These are phyloP conservation scores for Limanda limanda DNA, from an alignment of 2,113 vertebrate species.

Conservation along the genomic window DNA sequence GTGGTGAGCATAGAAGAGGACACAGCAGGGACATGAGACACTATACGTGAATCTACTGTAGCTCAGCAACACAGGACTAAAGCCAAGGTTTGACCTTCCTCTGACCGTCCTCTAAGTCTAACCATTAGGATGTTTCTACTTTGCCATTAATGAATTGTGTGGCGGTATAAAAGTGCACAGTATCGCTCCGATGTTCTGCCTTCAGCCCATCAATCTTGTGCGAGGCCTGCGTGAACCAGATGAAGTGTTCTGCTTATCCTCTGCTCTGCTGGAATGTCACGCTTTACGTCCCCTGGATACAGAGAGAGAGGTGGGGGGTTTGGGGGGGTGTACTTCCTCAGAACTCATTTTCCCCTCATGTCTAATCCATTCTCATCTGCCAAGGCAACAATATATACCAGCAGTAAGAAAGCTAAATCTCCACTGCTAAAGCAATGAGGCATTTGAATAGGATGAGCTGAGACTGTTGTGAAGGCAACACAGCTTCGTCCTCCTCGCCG, in stretches of 20 bases:
- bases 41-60: not conserved
- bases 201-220: conserved; percentile 45
- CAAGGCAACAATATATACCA: conserved; percentile 71
- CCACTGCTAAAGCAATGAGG: conserved; percentile 75
- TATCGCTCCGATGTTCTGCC: conserved; percentile 28
- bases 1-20: not conserved
- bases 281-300: conserved; percentile 64
- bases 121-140: not conserved
- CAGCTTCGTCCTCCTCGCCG: conserved; percentile 40
- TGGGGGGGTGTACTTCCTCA: conserved; percentile 59
- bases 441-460: conserved; percentile 78
- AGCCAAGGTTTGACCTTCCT: conserved; percentile 8
- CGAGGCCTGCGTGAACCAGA: conserved; percentile 47
- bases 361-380: conserved; percentile 64
- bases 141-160: conserved; percentile 27
- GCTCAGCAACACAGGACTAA: not conserved
- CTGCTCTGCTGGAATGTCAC: conserved; percentile 69
- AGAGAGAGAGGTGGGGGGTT: not conserved
- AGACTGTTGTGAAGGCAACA: conserved; percentile 60
- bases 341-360: conserved; percentile 68
- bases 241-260: conserved; percentile 69
- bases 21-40: not conserved
- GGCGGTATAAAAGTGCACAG: conserved; percentile 18
- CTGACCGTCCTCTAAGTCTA: not conserved
- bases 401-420: conserved; percentile 62